A percentile compares a stretch with the other conserved stretches of the same genome.
These are phyloP conservation scores for Amiota minor DNA, from an alignment of 2,888 invertebrate genomes.

Conservation along the genomic window DNA sequence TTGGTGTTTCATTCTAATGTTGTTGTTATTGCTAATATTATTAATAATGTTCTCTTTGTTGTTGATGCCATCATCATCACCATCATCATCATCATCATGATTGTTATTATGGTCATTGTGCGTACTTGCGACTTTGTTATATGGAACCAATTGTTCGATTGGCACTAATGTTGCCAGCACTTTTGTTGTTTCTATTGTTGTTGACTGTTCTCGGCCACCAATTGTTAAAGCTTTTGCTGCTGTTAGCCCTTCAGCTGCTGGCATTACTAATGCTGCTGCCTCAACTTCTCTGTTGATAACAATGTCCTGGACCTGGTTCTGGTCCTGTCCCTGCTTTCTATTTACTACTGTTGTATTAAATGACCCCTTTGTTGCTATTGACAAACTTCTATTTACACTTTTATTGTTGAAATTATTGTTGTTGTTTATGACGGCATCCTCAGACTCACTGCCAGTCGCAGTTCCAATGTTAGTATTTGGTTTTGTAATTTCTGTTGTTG, in stretches of 20 bases:
- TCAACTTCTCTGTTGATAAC: conserved; percentile 40
- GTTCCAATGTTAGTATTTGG: conserved; percentile 35
- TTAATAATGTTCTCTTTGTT: conserved; percentile 46
- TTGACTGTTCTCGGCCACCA: not conserved
- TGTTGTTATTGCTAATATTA: conserved; percentile 39
- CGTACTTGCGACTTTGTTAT: conserved; percentile 8
- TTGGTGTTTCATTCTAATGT: conserved; percentile 8
- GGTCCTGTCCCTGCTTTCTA: not conserved
- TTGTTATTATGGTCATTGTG: conserved; percentile 29
- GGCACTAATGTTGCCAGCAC: conserved; percentile 29
- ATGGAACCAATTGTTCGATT: conserved; percentile 8
- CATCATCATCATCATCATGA: conserved; percentile 18
- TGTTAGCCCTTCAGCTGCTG: conserved; percentile 1
- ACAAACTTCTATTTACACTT: conserved; percentile 34
- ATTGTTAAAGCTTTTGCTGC: conserved; percentile 37
- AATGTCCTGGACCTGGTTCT: conserved; percentile 29
- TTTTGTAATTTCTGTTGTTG: conserved; percentile 51
- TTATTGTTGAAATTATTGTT: conserved; percentile 29
- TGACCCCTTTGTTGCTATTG: conserved; percentile 38
- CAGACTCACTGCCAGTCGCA: no score
- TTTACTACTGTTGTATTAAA: conserved; percentile 34
- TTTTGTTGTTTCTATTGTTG: conserved; percentile 26
- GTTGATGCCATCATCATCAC: conserved; percentile 10
- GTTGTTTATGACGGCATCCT: conserved; percentile 34
- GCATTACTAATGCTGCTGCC: conserved; percentile 30